Evolutionary conservation across 2,888 invertebrate genomes (phyloP).

Genomic region (Mactromeris polynyma): DNA sequence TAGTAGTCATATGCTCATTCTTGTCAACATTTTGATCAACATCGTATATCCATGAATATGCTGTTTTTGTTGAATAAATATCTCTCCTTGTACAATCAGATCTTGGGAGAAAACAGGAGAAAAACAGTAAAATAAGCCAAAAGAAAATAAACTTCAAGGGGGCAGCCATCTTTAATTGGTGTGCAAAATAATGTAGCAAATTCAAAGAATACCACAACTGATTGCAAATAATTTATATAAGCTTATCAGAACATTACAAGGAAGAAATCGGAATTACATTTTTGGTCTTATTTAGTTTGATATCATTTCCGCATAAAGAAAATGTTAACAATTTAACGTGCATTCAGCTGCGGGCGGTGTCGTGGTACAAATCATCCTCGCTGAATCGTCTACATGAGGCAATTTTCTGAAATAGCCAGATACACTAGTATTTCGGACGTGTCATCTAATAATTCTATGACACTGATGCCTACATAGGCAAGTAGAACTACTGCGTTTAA

Average conservation of each 20-base stretch:
- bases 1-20: constrained; percentile 71
- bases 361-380: not conserved
- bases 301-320: not conserved
- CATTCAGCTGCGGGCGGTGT: constrained; percentile 11
- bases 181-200: not conserved
- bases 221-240: too few relatives aligned
- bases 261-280: too few relatives aligned
- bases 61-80: constrained; percentile 81
- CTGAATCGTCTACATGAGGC: not conserved
- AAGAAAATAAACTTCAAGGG: constrained; percentile 22
- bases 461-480: not conserved
- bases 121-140: not conserved
- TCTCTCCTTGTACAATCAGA: constrained; percentile 41
- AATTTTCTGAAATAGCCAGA: not conserved
- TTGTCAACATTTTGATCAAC: constrained; percentile 48
- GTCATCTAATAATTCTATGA: not conserved
- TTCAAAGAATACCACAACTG: too few relatives aligned
- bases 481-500: not conserved
- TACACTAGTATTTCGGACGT: not conserved
- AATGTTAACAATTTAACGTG: not conserved
- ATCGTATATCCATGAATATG: constrained; percentile 75
- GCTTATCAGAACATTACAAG: too few relatives aligned
- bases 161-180: constrained; percentile 53
- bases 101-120: not conserved
- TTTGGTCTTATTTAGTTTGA: not conserved